Evolutionary conservation across 2,888 invertebrate species (phyloP).

Genomic region (Agrotis ipsilon): DNA sequence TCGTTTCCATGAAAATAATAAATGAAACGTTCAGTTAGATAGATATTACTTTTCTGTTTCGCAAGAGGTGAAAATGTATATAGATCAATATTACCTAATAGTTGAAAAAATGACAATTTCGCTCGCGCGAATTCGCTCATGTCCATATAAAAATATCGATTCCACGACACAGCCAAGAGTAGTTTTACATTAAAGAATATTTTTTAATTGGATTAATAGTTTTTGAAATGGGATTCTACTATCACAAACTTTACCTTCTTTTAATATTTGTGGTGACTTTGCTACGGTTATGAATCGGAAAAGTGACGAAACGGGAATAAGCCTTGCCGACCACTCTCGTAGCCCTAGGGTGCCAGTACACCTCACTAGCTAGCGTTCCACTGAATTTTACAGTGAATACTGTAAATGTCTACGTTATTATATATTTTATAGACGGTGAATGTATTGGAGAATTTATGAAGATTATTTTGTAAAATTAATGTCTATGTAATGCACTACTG

Average conservation of each 20-base stretch:
- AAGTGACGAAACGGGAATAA: neutral
- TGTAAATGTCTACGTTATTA: constrained; percentile 58
- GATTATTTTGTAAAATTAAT: constrained; percentile 21
- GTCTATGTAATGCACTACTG: neutral
- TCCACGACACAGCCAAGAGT: too few species aligned
- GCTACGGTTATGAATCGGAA: neutral
- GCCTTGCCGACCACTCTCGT: constrained; percentile 62
- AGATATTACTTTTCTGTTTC: neutral
- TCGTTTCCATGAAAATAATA: neutral
- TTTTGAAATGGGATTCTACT: too few species aligned
- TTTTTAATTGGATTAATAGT: too few species aligned
- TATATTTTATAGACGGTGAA: constrained; percentile 50
- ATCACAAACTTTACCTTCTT: too few species aligned
- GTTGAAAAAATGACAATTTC: neutral
- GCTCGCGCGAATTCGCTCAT: too few species aligned
- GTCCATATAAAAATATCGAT: too few species aligned
- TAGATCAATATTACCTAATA: neutral
- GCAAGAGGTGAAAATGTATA: neutral
- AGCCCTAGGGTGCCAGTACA: constrained; percentile 77
- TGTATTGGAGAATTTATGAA: constrained; percentile 9
- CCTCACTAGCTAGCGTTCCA: constrained; percentile 30
- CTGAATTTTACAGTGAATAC: constrained; percentile 61
- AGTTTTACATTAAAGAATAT: too few species aligned
- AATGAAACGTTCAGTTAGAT: too few species aligned
- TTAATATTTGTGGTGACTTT: too few species aligned